A percentile compares a stretch with the other conserved stretches of the same genome.
phyloP scores from a whole-genome alignment of 1,140 invertebrate species.

The Aporrectodea caliginosa region DNA sequence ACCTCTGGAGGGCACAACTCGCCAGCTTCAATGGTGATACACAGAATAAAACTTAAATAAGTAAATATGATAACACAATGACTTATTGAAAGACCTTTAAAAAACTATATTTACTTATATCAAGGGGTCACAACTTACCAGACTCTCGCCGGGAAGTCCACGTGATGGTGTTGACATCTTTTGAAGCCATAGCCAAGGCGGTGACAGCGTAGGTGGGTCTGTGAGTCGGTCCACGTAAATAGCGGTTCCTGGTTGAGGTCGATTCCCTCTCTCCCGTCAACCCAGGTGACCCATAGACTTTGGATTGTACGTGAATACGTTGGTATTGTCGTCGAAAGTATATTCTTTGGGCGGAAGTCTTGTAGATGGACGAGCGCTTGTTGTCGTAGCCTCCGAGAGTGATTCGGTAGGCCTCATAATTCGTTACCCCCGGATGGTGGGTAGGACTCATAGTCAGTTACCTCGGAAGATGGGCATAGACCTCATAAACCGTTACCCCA shows the following conservation, averaged over 20 bases:
- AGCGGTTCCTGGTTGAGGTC: neutral
- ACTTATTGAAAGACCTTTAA: no score
- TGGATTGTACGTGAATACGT: neutral
- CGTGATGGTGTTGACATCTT: neutral
- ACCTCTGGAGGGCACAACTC: no score
- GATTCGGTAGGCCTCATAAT: neutral
- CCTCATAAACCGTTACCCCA: no score
- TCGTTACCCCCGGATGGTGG: neutral
- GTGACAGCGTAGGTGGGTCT: neutral
- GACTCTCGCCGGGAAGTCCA: neutral
- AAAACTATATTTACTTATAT: no score
- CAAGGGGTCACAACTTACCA: no score
- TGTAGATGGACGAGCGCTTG: neutral
- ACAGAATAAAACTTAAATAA: no score
- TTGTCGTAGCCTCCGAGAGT: neutral
- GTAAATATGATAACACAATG: no score
- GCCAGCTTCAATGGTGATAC: no score
- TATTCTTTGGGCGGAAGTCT: neutral
- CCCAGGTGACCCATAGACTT: neutral
- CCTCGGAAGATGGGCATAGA: no score
- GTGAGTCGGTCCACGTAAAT: neutral
- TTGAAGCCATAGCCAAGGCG: neutral
- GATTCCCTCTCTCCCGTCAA: neutral
- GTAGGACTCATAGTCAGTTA: no score
- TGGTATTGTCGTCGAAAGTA: neutral